Evolutionary conservation across 2,113 vertebrate genomes (phyloP).

Genomic region (Miniopterus natalensis): DNA sequence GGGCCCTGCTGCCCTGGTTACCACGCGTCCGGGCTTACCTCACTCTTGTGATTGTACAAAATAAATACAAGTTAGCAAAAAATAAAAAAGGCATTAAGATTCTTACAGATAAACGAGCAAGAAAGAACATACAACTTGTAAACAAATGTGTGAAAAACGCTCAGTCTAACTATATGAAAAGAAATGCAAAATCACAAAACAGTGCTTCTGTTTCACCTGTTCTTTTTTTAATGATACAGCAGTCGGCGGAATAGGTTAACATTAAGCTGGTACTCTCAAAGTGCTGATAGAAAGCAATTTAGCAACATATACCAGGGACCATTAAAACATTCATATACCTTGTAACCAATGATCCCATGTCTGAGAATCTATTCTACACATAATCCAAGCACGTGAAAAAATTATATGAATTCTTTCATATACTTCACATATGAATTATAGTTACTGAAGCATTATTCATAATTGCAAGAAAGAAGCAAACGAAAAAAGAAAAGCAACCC

Average conservation of each 20-base stretch:
- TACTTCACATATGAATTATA: not conserved
- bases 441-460: conserved; percentile 32
- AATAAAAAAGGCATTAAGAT: not conserved
- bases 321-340: not conserved
- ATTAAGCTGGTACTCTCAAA: not conserved
- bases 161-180: not conserved
- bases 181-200: conserved; percentile 32
- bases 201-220: not conserved
- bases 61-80: not conserved
- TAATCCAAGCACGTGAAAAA: conserved; percentile 32
- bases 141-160: not conserved
- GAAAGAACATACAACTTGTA: conserved; percentile 36
- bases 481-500: conserved; percentile 56
- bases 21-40: not conserved
- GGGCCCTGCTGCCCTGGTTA: not conserved
- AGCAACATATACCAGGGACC: not conserved
- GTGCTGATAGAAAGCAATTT: not conserved
- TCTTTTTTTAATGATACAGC: not conserved
- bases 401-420: not conserved
- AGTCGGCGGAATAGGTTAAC: not conserved
- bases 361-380: conserved; percentile 3
- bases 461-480: not conserved
- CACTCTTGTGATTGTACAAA: not conserved
- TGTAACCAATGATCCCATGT: not conserved
- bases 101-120: not conserved